phyloP scores from a whole-genome alignment of 2,113 vertebrate species.

The Salvelinus namaycush region DNA sequence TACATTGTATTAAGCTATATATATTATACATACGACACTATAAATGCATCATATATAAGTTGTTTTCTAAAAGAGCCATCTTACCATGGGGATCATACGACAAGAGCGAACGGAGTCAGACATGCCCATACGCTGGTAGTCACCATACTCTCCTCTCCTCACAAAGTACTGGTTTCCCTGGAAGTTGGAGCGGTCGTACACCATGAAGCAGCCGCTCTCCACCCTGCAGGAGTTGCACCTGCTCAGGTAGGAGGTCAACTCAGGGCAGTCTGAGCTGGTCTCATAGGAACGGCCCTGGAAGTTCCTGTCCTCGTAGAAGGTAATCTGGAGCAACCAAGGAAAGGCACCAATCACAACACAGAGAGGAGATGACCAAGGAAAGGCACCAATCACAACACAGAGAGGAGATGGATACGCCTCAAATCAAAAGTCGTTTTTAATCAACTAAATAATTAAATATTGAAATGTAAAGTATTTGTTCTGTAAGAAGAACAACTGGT shows the following conservation, averaged over 20 bases:
- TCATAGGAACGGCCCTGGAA: constrained; percentile 69
- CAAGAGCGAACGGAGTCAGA: background rate
- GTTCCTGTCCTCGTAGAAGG: constrained; percentile 72
- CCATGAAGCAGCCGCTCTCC: constrained; percentile 52
- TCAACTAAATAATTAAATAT: no score
- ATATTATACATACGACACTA: background rate
- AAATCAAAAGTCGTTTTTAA: background rate
- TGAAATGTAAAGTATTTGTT: background rate
- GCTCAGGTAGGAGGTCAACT: constrained; percentile 50
- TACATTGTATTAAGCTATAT: background rate
- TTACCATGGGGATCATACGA: background rate
- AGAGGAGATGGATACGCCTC: background rate
- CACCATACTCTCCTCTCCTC: constrained; percentile 68
- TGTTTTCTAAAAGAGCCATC: background rate
- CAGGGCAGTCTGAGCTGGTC: constrained; percentile 64
- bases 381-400: background rate
- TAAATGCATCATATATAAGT: background rate
- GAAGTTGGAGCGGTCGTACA: constrained; percentile 67
- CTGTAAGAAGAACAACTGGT: background rate
- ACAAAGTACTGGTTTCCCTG: constrained; percentile 68
- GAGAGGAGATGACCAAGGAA: background rate
- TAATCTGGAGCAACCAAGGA: constrained; percentile 45
- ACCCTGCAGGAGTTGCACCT: constrained; percentile 50
- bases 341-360: background rate
- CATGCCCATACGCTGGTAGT: constrained; percentile 48